A percentile compares a stretch with the other conserved stretches of the same genome.
These are phyloP conservation scores for Psilopogon haemacephalus DNA, from an alignment of 2,113 vertebrate species.

Conservation along the genomic window DNA sequence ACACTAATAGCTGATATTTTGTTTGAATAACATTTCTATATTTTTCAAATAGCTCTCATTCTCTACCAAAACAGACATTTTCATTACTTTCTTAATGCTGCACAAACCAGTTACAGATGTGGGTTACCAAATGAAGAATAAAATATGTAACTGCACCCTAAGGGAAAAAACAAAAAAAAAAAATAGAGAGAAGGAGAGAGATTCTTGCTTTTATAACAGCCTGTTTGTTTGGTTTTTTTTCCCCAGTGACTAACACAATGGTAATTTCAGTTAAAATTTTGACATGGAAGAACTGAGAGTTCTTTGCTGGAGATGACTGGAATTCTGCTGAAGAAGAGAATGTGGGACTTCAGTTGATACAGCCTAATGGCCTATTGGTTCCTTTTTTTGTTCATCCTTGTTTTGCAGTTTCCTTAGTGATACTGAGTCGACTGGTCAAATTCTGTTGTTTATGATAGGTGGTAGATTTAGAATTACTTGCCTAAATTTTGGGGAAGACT, in stretches of 20 bases:
- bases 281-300: neutral
- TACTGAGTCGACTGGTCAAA: neutral
- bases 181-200: neutral
- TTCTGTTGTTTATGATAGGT: neutral
- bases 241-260: neutral
- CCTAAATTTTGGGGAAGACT: neutral
- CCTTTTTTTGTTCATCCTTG: neutral
- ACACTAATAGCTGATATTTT: neutral
- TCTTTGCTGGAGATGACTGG: neutral
- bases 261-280: neutral
- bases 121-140: neutral
- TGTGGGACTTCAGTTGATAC: neutral
- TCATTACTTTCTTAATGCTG: neutral
- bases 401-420: neutral
- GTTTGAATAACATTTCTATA: neutral
- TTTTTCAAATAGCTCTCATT: neutral
- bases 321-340: neutral
- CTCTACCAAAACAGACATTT: neutral
- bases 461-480: neutral
- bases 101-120: neutral
- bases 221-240: neutral
- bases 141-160: neutral
- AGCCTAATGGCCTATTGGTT: neutral
- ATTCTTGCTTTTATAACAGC: neutral
- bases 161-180: neutral